Evolutionary conservation across 2,113 vertebrate species (phyloP).

Genomic region (Petaurus breviceps): DNA sequence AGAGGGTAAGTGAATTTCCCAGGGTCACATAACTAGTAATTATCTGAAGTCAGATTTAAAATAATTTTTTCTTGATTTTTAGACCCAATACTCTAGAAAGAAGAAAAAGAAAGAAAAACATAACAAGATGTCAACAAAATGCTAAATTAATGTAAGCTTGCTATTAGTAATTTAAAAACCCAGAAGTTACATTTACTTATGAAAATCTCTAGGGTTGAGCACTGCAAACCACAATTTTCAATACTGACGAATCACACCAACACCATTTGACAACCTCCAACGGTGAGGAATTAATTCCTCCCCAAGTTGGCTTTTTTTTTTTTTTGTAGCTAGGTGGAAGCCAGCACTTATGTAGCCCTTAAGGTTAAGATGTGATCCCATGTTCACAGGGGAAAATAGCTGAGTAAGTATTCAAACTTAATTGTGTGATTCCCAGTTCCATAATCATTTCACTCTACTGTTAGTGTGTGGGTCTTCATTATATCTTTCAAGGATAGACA

Average conservation of each 20-base stretch:
- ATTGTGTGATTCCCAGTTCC: not conserved
- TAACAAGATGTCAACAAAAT: not conserved
- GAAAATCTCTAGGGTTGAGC: not conserved
- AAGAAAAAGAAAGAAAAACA: not conserved
- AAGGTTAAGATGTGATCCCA: not conserved
- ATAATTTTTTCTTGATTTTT: not conserved
- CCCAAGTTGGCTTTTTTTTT: no score
- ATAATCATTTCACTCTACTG: not conserved
- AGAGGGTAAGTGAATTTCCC: not conserved
- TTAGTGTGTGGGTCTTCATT: not conserved
- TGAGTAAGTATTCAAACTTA: not conserved
- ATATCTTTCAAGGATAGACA: not conserved
- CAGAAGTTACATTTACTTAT: not conserved
- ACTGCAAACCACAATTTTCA: not conserved
- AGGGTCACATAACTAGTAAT: not conserved
- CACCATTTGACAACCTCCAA: not conserved
- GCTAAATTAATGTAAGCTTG: not conserved
- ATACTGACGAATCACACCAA: not conserved
- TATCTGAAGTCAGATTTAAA: not conserved
- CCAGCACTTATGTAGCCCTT: not conserved
- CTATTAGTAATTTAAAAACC: not conserved
- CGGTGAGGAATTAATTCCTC: not conserved
- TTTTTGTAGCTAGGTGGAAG: not conserved
- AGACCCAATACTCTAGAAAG: not conserved
- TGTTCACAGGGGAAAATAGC: not conserved